Percentiles rank a stretch among this genome's conserved stretches.
These are phyloP conservation scores for Xenus cinereus DNA, from an alignment of 2,113 vertebrate genomes.

Conservation along the genomic window DNA sequence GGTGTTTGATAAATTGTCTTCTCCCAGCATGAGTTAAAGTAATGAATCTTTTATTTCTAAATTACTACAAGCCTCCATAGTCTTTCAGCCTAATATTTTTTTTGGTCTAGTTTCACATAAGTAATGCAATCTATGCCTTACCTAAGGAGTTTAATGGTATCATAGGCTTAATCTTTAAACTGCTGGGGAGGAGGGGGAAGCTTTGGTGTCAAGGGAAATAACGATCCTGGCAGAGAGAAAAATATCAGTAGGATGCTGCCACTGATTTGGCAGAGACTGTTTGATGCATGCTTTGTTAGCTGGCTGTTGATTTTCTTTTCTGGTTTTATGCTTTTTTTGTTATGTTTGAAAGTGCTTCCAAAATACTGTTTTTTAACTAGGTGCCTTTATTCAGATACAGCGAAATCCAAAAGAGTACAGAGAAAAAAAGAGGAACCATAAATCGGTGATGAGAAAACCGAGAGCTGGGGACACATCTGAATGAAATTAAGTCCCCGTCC, in stretches of 20 bases:
- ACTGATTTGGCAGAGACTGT: neutral
- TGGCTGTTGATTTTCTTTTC: neutral
- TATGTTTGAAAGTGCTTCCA: neutral
- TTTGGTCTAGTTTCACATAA: neutral
- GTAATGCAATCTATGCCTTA: neutral
- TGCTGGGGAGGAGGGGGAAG: neutral
- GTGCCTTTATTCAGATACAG: neutral
- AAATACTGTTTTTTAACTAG: neutral
- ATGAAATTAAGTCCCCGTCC: neutral
- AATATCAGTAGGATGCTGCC: neutral
- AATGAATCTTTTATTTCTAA: conserved; percentile 19
- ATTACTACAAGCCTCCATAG: neutral
- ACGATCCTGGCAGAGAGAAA: neutral
- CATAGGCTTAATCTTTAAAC: neutral
- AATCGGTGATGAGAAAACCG: neutral
- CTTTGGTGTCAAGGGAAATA: neutral
- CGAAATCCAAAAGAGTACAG: neutral
- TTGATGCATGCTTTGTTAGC: neutral
- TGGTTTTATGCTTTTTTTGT: neutral
- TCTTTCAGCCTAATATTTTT: neutral
- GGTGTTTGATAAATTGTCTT: neutral
- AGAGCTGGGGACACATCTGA: neutral
- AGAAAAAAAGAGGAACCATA: neutral
- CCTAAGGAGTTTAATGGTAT: neutral
- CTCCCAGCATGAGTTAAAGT: neutral